Percentiles rank a stretch among this genome's conserved stretches.
Conservation (phyloP, 2,113 vertebrate genomes). For the Athene noctua region DNA sequence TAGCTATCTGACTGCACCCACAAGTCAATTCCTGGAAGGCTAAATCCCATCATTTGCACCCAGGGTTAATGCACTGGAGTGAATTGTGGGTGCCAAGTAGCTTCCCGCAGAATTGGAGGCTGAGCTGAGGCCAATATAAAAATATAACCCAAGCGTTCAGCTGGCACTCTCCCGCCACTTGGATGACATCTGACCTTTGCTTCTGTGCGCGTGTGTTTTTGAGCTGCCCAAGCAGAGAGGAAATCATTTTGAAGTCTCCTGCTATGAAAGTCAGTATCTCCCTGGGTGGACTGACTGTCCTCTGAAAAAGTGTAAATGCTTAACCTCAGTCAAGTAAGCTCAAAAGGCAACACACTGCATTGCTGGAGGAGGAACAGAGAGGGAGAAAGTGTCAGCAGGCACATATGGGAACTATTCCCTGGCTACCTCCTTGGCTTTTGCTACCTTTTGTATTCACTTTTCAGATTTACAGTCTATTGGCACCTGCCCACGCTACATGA, state of each 20-base stretch:
- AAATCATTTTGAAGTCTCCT: conserved; percentile 3
- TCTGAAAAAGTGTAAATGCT: conserved; percentile 43
- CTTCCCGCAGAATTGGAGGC: background rate
- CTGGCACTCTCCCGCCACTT: conserved; percentile 37
- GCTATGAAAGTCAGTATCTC: conserved; percentile 6
- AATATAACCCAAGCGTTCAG: conserved; percentile 27
- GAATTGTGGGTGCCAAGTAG: conserved; percentile 22
- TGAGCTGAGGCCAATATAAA: conserved; percentile 37
- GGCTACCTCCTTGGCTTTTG: conserved; percentile 19
- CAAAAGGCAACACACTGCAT: conserved; percentile 2
- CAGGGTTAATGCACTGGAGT: conserved; percentile 46
- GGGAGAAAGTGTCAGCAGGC: background rate
- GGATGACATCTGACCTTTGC: conserved; percentile 54
- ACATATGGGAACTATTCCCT: conserved; percentile 43
- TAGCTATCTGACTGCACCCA: conserved; percentile 38
- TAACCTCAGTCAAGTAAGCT: conserved; percentile 36
- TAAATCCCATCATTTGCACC: conserved; percentile 48
- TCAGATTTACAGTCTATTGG: conserved; percentile 52
- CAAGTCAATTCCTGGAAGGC: conserved; percentile 20
- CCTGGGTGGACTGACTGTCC: background rate
- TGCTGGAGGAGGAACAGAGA: background rate
- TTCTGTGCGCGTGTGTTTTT: conserved; percentile 23
- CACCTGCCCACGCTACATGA: background rate
- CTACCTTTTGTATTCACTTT: conserved; percentile 51
- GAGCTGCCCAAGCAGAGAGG: conserved; percentile 41